Evolutionary conservation across 1,140 invertebrate genomes (phyloP), one percentile per base, ranked within the genome.

Genomic region (Campoletis sonorensis): DNA sequence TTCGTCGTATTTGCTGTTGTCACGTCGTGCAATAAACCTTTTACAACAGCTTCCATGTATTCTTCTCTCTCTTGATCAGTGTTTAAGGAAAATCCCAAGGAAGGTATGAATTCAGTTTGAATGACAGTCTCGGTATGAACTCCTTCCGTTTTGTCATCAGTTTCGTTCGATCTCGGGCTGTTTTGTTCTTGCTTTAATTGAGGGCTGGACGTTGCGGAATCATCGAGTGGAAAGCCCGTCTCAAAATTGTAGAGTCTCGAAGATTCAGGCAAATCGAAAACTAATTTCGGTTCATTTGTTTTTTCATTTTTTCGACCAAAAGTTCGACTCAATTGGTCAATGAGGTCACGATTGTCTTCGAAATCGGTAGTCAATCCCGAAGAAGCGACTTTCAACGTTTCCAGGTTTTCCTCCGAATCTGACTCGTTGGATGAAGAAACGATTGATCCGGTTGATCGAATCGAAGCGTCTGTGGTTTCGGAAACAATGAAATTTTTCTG

Each of bases 41-140:
- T 86, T 10, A 90, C 79, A 13, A 91, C 77, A 23, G 91, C 90
- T 23, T 91, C 86, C 0, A 87, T 85, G 64, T 89, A 92, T 37
- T 89, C 87, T 13, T 89, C 83, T 10, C 87, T 85, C 1, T 87
- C 91, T 21, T 88, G 79, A 8, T 86, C 85, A 0, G 88, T 90
- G 37, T 90, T 87, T 0, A 92, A 83, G 8, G 89, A 86, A 27
- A 92, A 92, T 71, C 89, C 87, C 0, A 92, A 49, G 15, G 91
- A 89, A 23, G 90, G 90, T 15, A 92, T 81, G 3, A 92, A 87
- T 81, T 91, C 90, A 0, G 90, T 91, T 79, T 91, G 87, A 1
- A 90, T 85, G 0, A 85, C 70, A 5, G 84, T 86, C 72, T 83
- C 87, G n/a, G 1, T 16, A 27, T 21, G 27, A 26, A 21, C 15